Evolutionary conservation across 2,113 vertebrate genomes (phyloP), one percentile per base, ranked within the genome.

Genomic region (Lycocorax pyrrhopterus): DNA sequence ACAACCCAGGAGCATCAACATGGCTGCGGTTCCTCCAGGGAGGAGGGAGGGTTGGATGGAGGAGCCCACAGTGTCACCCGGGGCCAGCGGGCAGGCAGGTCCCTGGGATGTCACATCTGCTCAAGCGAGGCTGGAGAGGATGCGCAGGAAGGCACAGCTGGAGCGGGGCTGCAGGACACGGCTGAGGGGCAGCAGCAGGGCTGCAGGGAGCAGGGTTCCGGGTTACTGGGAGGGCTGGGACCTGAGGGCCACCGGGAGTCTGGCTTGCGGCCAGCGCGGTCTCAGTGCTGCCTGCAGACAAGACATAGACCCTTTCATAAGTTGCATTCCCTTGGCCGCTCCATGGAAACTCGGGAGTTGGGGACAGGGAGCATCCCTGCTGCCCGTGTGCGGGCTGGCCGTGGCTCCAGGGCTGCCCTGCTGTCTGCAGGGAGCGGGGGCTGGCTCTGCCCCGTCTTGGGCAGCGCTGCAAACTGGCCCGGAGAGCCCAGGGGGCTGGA

Each of bases 21-120:
- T 0, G 0, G 64, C 39, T 0, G 0, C 0, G 3, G 43, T 32
- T 77, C 29, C 44, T 79, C 19, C 26, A 6, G 32, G 56, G 56
- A 67, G 19, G n/a, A 52, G 68, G 39, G 33, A 77, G 56, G 43
- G 26, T 29, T 43, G 56, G 35, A 33, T 56, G 13, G 30, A 69
- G 43, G 22, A 77, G 27, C 32, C 29, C 64, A 20, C 10, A 9
- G 32, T 41, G 18, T 72, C n/a, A 39, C 19, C 14, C 0, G 0
- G 19, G 55, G 27, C 35, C 21, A 37, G 51, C 0, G 0, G n/a
- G 41, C 39, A 8, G 59, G 47, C 29, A 63, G 32, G 23, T 90
- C 15, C 25, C 47, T 22, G 41, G n/a, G 37, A 37, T 81, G 59
- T 72, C 63, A 32, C 37, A 27, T 29, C 71, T 56, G 23, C 25